phyloP scores from a whole-genome alignment of 1,140 invertebrate genomes.

The Helicoverpa zea region DNA sequence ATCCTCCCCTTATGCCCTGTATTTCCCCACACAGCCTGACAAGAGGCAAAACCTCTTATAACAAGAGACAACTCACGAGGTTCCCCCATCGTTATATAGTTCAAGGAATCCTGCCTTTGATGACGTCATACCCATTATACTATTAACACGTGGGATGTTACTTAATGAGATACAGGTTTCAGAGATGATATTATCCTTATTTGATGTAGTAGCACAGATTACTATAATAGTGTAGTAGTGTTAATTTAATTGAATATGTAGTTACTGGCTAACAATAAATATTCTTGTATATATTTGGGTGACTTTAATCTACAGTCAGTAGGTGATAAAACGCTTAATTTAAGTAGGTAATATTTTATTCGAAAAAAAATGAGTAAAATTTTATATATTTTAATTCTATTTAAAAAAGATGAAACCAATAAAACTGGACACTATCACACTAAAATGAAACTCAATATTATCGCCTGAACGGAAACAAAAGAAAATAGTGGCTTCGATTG shows the following conservation, averaged over 20 bases:
- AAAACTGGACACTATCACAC: background rate
- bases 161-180: background rate
- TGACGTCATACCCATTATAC: conserved; percentile 3
- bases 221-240: too few relatives aligned
- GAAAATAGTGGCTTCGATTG: background rate
- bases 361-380: too few relatives aligned
- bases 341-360: too few relatives aligned
- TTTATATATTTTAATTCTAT: too few relatives aligned
- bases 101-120: background rate
- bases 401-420: background rate
- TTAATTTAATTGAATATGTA: background rate
- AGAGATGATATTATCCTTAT: background rate
- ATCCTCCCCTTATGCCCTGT: too few relatives aligned
- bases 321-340: too few relatives aligned
- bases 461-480: background rate
- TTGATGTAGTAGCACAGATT: too few relatives aligned
- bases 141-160: conserved; percentile 7
- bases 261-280: background rate
- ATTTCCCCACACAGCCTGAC: too few relatives aligned
- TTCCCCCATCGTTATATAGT: background rate
- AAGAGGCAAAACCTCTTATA: too few relatives aligned
- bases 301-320: background rate
- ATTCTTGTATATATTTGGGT: background rate
- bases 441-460: background rate
- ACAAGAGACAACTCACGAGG: background rate